Conservation (phyloP, 2,797 vertebrate species). For the Tolypeutes matacus region DNA sequence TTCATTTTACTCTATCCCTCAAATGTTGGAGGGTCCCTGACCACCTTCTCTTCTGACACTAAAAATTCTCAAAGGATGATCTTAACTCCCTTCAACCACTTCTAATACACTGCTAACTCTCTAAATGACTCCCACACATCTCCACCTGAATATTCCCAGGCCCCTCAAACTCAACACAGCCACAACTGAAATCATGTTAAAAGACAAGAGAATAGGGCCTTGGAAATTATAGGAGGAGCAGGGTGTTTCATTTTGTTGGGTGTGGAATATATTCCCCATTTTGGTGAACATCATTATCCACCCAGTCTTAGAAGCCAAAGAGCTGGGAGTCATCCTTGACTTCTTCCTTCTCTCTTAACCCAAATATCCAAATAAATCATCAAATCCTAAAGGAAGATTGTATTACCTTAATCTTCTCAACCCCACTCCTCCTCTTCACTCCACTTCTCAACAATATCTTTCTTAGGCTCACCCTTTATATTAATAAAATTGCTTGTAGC, state of each 20-base stretch:
- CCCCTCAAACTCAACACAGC: neutral
- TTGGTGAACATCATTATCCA: slow-evolving; percentile 42
- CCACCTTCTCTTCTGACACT: neutral
- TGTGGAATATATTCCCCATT: neutral
- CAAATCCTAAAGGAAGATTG: slow-evolving; percentile 31
- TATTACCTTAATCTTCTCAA: slow-evolving; percentile 38
- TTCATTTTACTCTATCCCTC: slow-evolving; percentile 50
- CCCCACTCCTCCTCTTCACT: neutral
- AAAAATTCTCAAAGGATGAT: slow-evolving; percentile 52
- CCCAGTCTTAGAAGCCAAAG: neutral
- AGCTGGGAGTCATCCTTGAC: neutral
- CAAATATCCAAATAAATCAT: slow-evolving; percentile 28
- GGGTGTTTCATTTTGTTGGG: slow-evolving; percentile 44
- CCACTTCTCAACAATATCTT: slow-evolving; percentile 30
- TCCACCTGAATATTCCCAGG: neutral
- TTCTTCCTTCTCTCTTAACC: slow-evolving; percentile 3
- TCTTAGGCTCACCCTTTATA: slow-evolving; percentile 7
- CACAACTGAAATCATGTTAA: slow-evolving; percentile 19
- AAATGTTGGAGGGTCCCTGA: neutral
- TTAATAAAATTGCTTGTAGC: slow-evolving; percentile 21
- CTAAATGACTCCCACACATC: slow-evolving; percentile 28
- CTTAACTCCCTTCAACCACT: neutral
- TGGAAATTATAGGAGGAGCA: neutral
- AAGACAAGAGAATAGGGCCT: slow-evolving; percentile 34
- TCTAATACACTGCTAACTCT: neutral